A percentile compares a stretch with the other conserved stretches of the same genome.
Evolutionary conservation across 2,888 invertebrate species (phyloP).

Genomic region (Augiades crinisus): DNA sequence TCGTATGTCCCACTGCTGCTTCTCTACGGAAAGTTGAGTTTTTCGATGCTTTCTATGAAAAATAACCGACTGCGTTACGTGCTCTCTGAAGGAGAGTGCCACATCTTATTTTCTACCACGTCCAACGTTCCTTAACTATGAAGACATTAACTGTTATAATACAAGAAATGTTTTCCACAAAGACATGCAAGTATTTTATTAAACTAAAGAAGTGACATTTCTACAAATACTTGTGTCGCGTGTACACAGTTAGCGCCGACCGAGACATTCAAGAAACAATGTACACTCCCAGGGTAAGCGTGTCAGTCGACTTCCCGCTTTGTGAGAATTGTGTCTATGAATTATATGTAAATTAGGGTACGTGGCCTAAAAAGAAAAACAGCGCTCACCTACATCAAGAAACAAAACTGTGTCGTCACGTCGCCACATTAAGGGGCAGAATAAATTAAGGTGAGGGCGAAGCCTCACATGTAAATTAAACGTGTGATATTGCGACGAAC

Average conservation of each 20-base stretch:
- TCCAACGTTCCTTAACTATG: too few relatives aligned
- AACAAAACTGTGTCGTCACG: conserved; percentile 27
- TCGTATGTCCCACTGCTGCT: too few relatives aligned
- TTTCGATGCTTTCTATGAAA: too few relatives aligned
- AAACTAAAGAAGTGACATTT: neutral
- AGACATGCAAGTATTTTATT: too few relatives aligned
- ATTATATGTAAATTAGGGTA: conserved; percentile 26
- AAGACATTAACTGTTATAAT: too few relatives aligned
- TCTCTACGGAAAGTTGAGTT: too few relatives aligned
- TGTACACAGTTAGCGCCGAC: conserved; percentile 4
- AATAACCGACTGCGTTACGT: too few relatives aligned
- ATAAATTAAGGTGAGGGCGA: conserved; percentile 25
- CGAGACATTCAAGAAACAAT: conserved; percentile 16
- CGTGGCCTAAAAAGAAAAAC: conserved; percentile 26
- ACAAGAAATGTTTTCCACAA: too few relatives aligned
- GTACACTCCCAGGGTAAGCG: conserved; percentile 14
- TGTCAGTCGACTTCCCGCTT: conserved; percentile 24
- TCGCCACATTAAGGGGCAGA: conserved; percentile 24
- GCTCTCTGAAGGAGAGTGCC: too few relatives aligned
- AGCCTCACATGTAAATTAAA: conserved; percentile 25
- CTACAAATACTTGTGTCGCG: neutral
- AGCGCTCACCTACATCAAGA: conserved; percentile 26
- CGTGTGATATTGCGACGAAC: conserved; percentile 23
- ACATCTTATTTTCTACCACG: too few relatives aligned
- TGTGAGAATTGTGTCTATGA: conserved; percentile 23